Evolutionary conservation across 53 echinoderm and acorn worm genomes (phyloP).

Genomic region (Stichopus horrens): DNA sequence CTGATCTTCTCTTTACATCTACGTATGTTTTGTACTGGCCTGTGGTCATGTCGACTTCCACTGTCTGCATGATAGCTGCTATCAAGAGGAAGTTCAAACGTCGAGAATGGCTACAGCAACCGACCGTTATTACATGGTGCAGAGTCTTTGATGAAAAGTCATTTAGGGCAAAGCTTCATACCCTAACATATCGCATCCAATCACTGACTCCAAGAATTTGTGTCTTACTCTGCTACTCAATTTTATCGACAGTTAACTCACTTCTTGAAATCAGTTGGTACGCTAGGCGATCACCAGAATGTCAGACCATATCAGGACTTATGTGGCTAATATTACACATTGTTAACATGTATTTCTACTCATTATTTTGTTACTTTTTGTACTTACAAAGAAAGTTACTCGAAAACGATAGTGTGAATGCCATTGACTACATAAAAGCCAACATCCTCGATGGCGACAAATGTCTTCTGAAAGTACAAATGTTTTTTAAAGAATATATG

Average conservation of each 20-base stretch:
- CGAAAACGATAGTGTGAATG: not conserved
- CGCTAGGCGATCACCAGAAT: not conserved
- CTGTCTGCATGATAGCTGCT: not conserved
- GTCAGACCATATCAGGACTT: not conserved
- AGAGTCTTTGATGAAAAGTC: not conserved
- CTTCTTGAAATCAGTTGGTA: not conserved
- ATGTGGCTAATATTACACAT: not conserved
- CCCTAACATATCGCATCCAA: not conserved
- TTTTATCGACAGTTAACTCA: not conserved
- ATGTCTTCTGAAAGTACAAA: not conserved
- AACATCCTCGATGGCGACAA: not conserved
- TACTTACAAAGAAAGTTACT: not conserved
- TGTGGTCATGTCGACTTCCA: not conserved
- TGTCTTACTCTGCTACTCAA: not conserved
- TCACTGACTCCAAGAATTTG: not conserved
- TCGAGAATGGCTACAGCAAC: no score
- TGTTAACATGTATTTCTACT: not conserved
- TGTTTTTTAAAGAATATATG: not conserved
- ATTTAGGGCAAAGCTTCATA: no score
- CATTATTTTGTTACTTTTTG: conserved; percentile 4
- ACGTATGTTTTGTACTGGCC: conserved; percentile 10
- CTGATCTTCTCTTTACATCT: no score
- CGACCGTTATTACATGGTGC: not conserved
- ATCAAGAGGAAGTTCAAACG: not conserved
- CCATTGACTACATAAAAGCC: not conserved